Evolutionary conservation across 1,140 invertebrate genomes (phyloP).

Genomic region (Drosophila ironensis): DNA sequence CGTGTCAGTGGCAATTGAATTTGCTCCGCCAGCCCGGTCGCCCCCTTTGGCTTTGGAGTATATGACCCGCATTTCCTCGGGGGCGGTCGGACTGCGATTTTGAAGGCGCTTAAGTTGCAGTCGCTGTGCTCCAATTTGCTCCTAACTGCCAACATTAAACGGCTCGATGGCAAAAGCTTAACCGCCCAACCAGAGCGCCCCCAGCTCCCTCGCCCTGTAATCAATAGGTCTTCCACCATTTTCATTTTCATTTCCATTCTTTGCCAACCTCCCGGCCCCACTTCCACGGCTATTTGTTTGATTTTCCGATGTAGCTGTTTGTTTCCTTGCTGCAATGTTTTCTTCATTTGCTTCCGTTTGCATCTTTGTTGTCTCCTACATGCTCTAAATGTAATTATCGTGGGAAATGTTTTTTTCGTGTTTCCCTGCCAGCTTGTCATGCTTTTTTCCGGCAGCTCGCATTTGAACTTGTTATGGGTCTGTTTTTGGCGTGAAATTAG

Average conservation of each 20-base stretch:
- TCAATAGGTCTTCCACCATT: slow-evolving; percentile 20
- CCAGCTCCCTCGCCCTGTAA: slow-evolving; percentile 32
- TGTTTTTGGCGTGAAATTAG: not conserved
- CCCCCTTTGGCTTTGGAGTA: no score
- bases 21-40: slow-evolving; percentile 17
- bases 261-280: not conserved
- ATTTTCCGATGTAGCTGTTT: slow-evolving; percentile 19
- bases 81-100: slow-evolving; percentile 14
- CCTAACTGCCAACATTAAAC: slow-evolving; percentile 71
- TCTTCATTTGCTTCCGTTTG: slow-evolving; percentile 17
- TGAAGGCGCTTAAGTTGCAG: slow-evolving; percentile 34
- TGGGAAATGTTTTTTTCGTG: slow-evolving; percentile 32
- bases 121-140: slow-evolving; percentile 50
- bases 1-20: slow-evolving; percentile 73
- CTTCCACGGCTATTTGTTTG: slow-evolving; percentile 9
- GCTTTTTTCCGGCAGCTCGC: slow-evolving; percentile 4
- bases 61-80: not conserved
- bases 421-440: slow-evolving; percentile 20
- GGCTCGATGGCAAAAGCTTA: slow-evolving; percentile 65
- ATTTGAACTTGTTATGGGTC: slow-evolving; percentile 49
- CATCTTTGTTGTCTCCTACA: slow-evolving; percentile 24
- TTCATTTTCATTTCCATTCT: slow-evolving; percentile 10
- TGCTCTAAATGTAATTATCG: slow-evolving; percentile 61
- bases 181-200: slow-evolving; percentile 45
- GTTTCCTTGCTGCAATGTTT: slow-evolving; percentile 27